Evolutionary conservation across 64 coral and sea anemone species (phyloP), one percentile per base, ranked within the genome.

Genomic region (Montipora cactus): DNA sequence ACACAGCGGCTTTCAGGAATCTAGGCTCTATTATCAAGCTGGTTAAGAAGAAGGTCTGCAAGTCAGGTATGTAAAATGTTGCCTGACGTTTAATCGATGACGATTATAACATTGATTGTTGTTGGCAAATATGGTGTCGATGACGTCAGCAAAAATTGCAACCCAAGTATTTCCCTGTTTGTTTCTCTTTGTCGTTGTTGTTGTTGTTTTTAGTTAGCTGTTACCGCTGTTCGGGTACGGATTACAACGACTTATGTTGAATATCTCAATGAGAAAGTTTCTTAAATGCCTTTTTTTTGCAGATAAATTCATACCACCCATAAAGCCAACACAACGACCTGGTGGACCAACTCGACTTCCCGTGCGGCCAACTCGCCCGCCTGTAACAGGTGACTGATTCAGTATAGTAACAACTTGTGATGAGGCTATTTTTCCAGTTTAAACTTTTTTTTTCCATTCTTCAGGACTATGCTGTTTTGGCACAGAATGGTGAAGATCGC

Each of bases 1-100:
- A 93, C 61, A 93, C 92, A n/a, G 92, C 86, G 7, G 92, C 82
- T 9, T 93, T 80, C 77, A 93, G 92, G 72, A 93, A 93, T 61
- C 59, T 93, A 37, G 92, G 77, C 8, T 93, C 92, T 7, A 1
- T 88, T 47, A 47, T 77, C 4, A 87, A 52, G 5, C 47, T 81
- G 0, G 44, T 93, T 57, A 93, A 88, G 10, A 88, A 14, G 84
- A 93, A 88, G 84, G 16, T 93, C 22, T 93, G 92, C 61, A 93
- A 87, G 74, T 93, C 87, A 61, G 87, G 72, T 89, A 44, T 6
- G 72, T 6, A 52, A 25, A 80, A n/a, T 15, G n/a, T 78, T 13
- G 0, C 5, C 52, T 5, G 6, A 5, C 4, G 11, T 14, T 64
- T 64, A 2, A 16, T 14, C 14, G 9, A 64, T 64, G 61, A 64